phyloP scores from a whole-genome alignment of 2,797 vertebrate genomes.

The Rhincodon typus region DNA sequence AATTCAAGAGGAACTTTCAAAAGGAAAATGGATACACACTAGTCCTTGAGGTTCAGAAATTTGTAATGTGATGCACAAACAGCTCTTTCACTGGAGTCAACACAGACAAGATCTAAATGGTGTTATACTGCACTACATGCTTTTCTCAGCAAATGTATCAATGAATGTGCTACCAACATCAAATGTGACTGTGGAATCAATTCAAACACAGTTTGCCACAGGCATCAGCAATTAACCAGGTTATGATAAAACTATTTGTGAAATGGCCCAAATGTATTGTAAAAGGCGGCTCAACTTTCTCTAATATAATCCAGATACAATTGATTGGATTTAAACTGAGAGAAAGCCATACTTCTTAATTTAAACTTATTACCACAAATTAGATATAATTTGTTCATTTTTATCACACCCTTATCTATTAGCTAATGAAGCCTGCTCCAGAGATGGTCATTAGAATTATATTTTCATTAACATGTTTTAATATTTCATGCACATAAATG shows the following conservation, averaged over 20 bases:
- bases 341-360: neutral
- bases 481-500: neutral
- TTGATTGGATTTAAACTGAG: neutral
- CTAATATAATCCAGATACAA: too few species aligned
- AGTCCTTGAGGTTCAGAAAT: neutral
- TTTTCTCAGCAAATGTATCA: neutral
- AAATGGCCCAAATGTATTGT: neutral
- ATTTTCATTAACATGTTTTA: neutral
- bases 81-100: neutral
- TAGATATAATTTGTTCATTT: neutral
- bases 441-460: neutral
- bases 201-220: neutral
- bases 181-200: neutral
- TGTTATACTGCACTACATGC: neutral
- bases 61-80: neutral
- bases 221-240: neutral
- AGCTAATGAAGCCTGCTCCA: neutral
- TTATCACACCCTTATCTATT: neutral
- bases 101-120: neutral
- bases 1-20: neutral
- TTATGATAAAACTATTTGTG: neutral
- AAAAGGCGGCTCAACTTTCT: neutral
- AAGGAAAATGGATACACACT: neutral
- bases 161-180: neutral
- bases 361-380: neutral